A percentile compares a stretch with the other conserved stretches of the same genome.
These are phyloP conservation scores for Strigops habroptila DNA, from an alignment of 2,113 vertebrate species.

Conservation along the genomic window DNA sequence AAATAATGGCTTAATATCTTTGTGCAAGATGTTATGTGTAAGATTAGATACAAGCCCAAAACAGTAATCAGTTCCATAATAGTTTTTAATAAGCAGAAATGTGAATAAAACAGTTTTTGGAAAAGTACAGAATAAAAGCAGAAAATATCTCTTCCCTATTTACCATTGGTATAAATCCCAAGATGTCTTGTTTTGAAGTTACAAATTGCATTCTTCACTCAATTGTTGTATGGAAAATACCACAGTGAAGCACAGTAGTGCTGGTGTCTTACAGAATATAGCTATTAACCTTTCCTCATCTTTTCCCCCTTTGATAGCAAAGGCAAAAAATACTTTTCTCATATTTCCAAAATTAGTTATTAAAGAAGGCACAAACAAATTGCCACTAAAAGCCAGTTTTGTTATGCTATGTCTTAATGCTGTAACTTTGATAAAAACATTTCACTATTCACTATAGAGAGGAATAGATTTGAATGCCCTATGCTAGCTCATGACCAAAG, in stretches of 20 bases:
- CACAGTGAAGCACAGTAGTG: background rate
- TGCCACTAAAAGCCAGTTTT: background rate
- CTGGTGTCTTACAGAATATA: background rate
- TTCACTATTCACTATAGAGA: background rate
- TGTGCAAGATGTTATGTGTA: background rate
- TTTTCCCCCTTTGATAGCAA: background rate
- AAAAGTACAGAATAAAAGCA: background rate
- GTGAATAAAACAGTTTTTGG: background rate
- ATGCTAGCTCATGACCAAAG: background rate
- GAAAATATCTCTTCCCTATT: background rate
- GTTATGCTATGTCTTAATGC: background rate
- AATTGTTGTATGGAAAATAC: background rate
- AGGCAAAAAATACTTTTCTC: background rate
- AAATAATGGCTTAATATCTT: background rate
- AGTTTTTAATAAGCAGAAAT: conserved; percentile 14
- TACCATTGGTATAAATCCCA: background rate
- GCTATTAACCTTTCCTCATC: background rate
- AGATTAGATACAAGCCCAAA: background rate
- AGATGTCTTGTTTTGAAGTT: background rate
- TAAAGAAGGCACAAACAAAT: background rate
- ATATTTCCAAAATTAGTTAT: background rate
- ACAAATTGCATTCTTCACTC: background rate
- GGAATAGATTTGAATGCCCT: background rate
- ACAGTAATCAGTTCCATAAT: background rate
- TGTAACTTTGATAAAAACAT: background rate